Evolutionary conservation across 2,797 vertebrate genomes (phyloP).

Genomic region (Galago senegalensis): DNA sequence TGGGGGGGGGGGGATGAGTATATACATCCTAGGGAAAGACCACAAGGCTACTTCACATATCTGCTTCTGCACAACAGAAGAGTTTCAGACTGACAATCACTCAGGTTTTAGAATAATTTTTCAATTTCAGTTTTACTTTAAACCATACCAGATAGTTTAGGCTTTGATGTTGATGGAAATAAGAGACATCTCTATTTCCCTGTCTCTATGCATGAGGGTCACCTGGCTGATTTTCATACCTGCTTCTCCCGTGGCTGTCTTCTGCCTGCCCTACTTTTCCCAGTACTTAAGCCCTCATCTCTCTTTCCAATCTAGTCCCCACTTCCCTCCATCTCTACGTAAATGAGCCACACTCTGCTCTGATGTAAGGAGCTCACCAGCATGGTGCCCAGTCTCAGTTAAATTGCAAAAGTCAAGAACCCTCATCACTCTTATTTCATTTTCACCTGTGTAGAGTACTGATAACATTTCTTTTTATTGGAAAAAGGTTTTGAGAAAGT

Average conservation of each 20-base stretch:
- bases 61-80: background rate
- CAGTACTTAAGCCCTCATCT: constrained; percentile 38
- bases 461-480: constrained; percentile 26
- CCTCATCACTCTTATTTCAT: background rate
- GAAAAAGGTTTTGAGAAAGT: background rate
- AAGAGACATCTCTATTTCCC: background rate
- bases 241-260: background rate
- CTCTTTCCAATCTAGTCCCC: background rate
- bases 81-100: background rate
- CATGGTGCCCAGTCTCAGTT: background rate
- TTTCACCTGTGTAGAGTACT: background rate
- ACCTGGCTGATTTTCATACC: constrained; percentile 2
- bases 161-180: background rate
- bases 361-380: background rate
- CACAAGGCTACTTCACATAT: background rate
- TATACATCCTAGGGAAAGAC: background rate
- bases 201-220: background rate
- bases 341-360: background rate
- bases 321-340: constrained; percentile 14
- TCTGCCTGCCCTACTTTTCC: background rate
- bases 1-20: background rate
- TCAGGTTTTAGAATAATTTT: constrained; percentile 10
- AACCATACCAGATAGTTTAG: background rate
- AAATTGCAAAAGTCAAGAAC: constrained; percentile 41
- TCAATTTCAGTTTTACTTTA: constrained; percentile 33